These are phyloP conservation scores for Nebria salina DNA, from an alignment of 2,888 invertebrate genomes.

Conservation along the genomic window DNA sequence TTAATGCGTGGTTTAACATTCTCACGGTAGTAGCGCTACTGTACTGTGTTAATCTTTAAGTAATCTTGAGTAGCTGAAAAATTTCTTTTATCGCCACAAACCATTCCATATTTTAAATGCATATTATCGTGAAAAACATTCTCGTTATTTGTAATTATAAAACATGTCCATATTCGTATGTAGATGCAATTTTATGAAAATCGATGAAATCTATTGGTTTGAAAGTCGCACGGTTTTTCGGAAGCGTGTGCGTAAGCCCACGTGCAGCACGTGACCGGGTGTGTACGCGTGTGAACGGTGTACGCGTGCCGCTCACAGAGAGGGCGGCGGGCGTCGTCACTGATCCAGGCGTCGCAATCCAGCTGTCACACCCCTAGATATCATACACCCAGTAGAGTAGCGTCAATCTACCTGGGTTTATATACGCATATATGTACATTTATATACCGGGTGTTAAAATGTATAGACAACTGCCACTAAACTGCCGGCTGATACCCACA, in stretches of 20 bases:
- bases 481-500: not conserved
- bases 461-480: slow-evolving; percentile 2
- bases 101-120: too few species aligned
- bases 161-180: not conserved
- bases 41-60: not conserved
- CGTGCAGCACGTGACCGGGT: slow-evolving; percentile 19
- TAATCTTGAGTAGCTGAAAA: not conserved
- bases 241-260: not conserved
- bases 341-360: slow-evolving; percentile 25
- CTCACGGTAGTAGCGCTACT: not conserved
- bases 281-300: slow-evolving; percentile 33
- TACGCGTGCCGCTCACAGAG: slow-evolving; percentile 32
- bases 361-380: slow-evolving; percentile 21
- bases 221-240: slow-evolving; percentile 10
- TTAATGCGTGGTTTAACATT: slow-evolving; percentile 1
- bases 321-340: slow-evolving; percentile 4
- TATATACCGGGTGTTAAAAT: slow-evolving; percentile 17
- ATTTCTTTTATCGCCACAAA: not conserved
- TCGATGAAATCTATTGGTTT: slow-evolving; percentile 4
- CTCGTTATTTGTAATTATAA: too few species aligned
- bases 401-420: not conserved
- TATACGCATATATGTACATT: not conserved
- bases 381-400: slow-evolving; percentile 8
- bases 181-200: not conserved
- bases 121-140: too few species aligned